Evolutionary conservation across 2,888 invertebrate species (phyloP), one percentile per base, ranked within the genome.

Genomic region (Tuta absoluta): DNA sequence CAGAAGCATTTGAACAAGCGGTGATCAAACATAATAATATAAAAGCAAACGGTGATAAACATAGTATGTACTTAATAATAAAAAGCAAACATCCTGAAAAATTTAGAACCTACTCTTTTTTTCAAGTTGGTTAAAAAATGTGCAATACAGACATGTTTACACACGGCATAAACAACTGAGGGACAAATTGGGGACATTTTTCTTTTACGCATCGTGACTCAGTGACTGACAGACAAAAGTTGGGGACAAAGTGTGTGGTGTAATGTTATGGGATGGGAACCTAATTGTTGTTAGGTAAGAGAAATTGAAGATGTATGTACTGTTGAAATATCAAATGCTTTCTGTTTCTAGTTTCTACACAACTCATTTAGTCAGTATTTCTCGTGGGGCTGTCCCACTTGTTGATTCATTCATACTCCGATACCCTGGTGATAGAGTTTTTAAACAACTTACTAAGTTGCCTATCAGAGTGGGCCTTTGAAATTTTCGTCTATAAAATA

Each of bases 191-290:
- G 23, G 23, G 51, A 24, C 51, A 53, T 53, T 23, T 53, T 53
- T 53, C 51, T 53, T 23, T 12, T 24, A 53, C 51, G 51, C 23
- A 23, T 53, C 51, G 51, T 53, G 51, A 53, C 51, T 21, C 12
- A 2, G 21, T 53, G 51, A 53, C 51, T 24, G 51, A 5, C 51
- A 23, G 23, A 53, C 23, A 53, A 53, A 23, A 53, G 23, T 21
- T 21, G 14, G 51, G 51, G 21, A 53, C 51, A 53, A 53, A 53
- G 14, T 7, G 51, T 53, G 24, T 53, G 51, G 51, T 53, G 51
- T 53, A 53, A 53, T 53, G 14, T 5, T 21, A 53, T 53, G 51
- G 51, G 51, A 53, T 23, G 14, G 51, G 49, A 49, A 49, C 19
- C 10, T 49, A 49, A 49, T 53, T 23, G 23, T 51, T 51, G 51